These are phyloP conservation scores for Trachelipus rathkii DNA, from an alignment of 1,140 invertebrate species.

Conservation along the genomic window DNA sequence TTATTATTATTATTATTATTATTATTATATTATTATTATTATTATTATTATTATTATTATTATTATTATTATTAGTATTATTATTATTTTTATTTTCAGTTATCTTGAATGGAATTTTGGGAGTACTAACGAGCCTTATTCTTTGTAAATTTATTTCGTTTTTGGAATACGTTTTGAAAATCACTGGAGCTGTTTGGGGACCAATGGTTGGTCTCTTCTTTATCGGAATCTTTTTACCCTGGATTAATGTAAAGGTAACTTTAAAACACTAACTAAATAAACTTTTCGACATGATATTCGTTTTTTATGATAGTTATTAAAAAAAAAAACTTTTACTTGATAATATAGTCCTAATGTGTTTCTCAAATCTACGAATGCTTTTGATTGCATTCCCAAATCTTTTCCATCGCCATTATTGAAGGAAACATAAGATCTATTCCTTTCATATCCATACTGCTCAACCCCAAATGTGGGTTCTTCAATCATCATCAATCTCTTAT, in stretches of 20 bases:
- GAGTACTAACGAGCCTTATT: constrained; percentile 33
- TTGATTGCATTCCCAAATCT: too few species aligned
- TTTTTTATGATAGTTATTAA: background rate
- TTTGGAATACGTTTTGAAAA: constrained; percentile 31
- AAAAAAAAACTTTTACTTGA: background rate
- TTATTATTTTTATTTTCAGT: constrained; percentile 18
- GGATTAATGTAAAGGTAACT: constrained; percentile 36
- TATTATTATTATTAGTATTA: too few species aligned
- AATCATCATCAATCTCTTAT: too few species aligned
- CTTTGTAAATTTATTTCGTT: constrained; percentile 35
- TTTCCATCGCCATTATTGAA: too few species aligned
- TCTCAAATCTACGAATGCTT: too few species aligned
- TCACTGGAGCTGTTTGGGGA: constrained; percentile 40
- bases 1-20: too few species aligned
- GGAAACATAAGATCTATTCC: too few species aligned
- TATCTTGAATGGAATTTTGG: constrained; percentile 32
- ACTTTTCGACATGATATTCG: background rate
- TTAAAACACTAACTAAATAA: background rate
- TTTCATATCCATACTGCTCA: too few species aligned
- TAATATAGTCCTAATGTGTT: background rate
- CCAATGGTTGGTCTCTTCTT: constrained; percentile 43
- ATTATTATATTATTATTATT: too few species aligned
- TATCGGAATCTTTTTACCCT: constrained; percentile 36
- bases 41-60: too few species aligned
- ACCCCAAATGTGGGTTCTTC: too few species aligned